Base-by-base conservation (phyloP, 2,888 invertebrate genomes). In the Ochlodes sylvanus region DNA sequence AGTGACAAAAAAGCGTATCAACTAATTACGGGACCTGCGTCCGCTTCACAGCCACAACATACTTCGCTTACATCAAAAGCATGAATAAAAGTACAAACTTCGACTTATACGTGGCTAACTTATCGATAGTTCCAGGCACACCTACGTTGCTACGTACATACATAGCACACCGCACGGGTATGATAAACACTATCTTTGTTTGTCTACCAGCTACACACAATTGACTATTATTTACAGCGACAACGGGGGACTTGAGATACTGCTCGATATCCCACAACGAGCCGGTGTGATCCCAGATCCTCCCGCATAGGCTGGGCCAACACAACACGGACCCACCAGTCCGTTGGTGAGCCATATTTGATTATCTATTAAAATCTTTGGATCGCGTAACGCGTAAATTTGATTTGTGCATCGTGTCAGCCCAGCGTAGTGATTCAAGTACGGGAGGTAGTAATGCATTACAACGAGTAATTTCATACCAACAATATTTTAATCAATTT, bases 11-110 rank as follows among this genome's bases (percentile, higher is more conserved):
- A 86, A 91, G 90, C 90, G 79, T 90, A 89, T 84, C 81, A 88
- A 82, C 90, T 92, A 78, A 77, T 73, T 74, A 82, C 81, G 84
- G 85, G 89, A 86, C 82, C 79, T 75, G 74, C 77, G 83, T 79
- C 89, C 81, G 80, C 80, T 87, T 92, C 92, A 92, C 92, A 92
- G 92, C 92, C 92, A 91, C 90, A 85, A 83, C 90, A 90, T 86
- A 90, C 83, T 87, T 85, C 84, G 87, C 87, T 88, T 88, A 89
- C 80, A 81, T 80, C 85, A 86, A 82, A 89, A 89, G 89, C 90
- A 80, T 86, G 85, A 84, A 82, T 83, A 87, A 85, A 47, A 88
- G 86, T 89, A 89, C 86, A 86, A 86, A 86, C 84, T 79, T 82
- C 79, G 77, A 75, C 73, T 76, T 76, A 81, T 79, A 79, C 69